These are phyloP conservation scores for Ligdia adustata DNA, from an alignment of 2,888 invertebrate genomes.

Conservation along the genomic window DNA sequence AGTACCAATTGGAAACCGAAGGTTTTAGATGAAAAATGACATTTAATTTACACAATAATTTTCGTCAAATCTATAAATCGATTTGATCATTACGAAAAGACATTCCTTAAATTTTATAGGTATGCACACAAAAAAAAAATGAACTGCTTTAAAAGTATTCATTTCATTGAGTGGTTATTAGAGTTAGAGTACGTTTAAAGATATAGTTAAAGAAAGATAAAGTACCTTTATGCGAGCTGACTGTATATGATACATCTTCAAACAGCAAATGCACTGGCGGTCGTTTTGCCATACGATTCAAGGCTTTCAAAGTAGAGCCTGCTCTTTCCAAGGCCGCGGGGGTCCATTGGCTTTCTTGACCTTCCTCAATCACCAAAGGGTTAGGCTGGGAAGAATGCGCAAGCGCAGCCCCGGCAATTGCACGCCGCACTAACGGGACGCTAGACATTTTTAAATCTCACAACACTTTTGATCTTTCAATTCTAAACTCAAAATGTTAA, in stretches of 20 bases:
- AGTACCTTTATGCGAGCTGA: conserved; percentile 72
- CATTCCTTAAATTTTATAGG: too few species aligned
- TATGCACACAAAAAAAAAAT: too few species aligned
- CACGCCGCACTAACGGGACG: conserved; percentile 68
- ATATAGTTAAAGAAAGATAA: conserved; percentile 10
- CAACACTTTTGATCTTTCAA: background rate
- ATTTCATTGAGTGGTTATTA: too few species aligned
- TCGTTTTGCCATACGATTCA: conserved; percentile 83
- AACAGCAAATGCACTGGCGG: conserved; percentile 85
- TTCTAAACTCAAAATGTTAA: conserved; percentile 11
- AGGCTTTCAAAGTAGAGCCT: conserved; percentile 76
- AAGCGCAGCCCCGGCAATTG: conserved; percentile 69
- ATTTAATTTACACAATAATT: too few species aligned
- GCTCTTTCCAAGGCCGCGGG: conserved; percentile 78
- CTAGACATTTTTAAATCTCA: conserved; percentile 57
- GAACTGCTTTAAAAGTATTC: too few species aligned
- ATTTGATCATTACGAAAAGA: too few species aligned
- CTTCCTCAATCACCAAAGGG: conserved; percentile 49
- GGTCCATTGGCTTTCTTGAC: conserved; percentile 70
- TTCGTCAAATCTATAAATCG: too few species aligned
- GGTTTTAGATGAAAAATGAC: too few species aligned
- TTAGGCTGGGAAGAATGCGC: conserved; percentile 52
- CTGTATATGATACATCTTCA: conserved; percentile 83
- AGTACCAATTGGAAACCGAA: too few species aligned
- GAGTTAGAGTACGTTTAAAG: too few species aligned